phyloP scores from a whole-genome alignment of 92 coral and sea anemone species.

The Diadumene lineata region DNA sequence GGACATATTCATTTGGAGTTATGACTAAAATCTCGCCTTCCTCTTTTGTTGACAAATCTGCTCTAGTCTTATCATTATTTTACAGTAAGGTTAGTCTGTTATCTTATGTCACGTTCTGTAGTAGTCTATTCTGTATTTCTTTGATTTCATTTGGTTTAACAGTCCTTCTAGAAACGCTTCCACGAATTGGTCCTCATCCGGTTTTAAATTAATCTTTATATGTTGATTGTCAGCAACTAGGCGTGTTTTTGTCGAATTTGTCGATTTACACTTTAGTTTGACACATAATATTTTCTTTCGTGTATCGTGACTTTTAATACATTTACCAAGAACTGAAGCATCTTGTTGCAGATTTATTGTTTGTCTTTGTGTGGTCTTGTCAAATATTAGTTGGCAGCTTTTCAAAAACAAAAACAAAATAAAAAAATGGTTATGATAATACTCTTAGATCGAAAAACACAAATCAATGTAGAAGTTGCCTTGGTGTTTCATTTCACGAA shows the following conservation, averaged over 20 bases:
- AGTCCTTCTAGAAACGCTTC: background rate
- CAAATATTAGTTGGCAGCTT: too few species aligned
- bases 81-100: background rate
- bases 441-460: too few species aligned
- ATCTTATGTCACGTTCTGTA: background rate
- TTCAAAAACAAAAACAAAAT: too few species aligned
- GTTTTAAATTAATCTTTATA: slow-evolving; percentile 3
- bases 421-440: too few species aligned
- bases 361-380: too few species aligned
- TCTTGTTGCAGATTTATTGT: too few species aligned
- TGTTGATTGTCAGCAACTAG: background rate
- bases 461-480: too few species aligned
- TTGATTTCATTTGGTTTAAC: background rate
- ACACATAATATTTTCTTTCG: too few species aligned
- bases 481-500: too few species aligned
- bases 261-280: too few species aligned
- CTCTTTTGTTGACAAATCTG: background rate
- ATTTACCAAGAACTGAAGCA: too few species aligned
- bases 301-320: too few species aligned
- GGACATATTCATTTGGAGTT: background rate
- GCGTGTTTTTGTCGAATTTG: background rate
- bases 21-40: background rate
- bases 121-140: background rate
- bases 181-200: slow-evolving; percentile 4
- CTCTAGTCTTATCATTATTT: background rate